Conservation (phyloP, 1,140 invertebrate species). For the Trypoxylus dichotomus region DNA sequence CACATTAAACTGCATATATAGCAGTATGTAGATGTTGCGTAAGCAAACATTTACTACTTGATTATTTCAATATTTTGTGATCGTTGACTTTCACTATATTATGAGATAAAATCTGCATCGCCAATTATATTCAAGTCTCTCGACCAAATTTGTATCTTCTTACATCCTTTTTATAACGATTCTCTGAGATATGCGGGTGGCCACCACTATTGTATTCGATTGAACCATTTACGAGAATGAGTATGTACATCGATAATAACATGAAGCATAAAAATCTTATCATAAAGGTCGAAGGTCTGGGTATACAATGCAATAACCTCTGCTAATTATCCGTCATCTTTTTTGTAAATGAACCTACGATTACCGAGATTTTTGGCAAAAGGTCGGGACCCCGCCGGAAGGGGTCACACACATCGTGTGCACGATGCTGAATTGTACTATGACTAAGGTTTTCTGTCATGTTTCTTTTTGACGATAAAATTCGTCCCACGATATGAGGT, state of each 20-base stretch:
- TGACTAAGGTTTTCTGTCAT: not conserved
- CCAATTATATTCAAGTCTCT: too few species aligned
- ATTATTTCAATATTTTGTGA: too few species aligned
- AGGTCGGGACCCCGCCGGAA: not conserved
- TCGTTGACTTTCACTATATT: too few species aligned
- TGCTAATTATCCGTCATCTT: slow-evolving; percentile 1
- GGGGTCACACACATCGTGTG: slow-evolving; percentile 7
- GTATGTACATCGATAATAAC: not conserved
- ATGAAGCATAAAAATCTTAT: not conserved
- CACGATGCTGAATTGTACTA: not conserved
- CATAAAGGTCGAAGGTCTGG: not conserved
- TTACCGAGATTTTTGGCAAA: not conserved
- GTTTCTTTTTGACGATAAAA: not conserved
- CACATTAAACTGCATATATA: too few species aligned
- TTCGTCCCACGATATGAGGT: not conserved
- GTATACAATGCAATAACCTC: not conserved
- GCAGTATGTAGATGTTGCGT: too few species aligned
- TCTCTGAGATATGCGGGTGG: too few species aligned
- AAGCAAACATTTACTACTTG: too few species aligned
- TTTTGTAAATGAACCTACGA: slow-evolving; percentile 1
- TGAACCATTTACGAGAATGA: too few species aligned
- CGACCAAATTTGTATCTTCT: too few species aligned
- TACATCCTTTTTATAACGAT: too few species aligned
- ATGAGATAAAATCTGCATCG: too few species aligned
- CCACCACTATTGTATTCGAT: too few species aligned